A percentile compares a stretch with the other conserved stretches of the same genome.
Evolutionary conservation across 2,113 vertebrate genomes (phyloP).

Genomic region (Forbesichthys papilliferus): DNA sequence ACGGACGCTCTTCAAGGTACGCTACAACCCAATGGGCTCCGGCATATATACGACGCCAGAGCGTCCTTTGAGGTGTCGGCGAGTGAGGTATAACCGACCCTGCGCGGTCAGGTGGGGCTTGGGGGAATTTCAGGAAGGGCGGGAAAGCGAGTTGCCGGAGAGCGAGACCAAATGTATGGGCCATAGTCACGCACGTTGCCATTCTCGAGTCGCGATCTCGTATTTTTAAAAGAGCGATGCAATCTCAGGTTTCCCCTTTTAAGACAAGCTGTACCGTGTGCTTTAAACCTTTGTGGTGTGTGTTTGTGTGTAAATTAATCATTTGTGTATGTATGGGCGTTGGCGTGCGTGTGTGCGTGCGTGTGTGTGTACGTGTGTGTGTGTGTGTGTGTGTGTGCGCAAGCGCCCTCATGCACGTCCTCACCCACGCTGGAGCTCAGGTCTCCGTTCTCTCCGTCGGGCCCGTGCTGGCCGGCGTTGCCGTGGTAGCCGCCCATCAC

Average conservation of each 20-base stretch:
- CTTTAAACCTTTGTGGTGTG: neutral
- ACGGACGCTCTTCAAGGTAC: too few species aligned
- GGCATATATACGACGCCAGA: too few species aligned
- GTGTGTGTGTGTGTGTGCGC: conserved; percentile 12
- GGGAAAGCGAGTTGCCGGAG: too few species aligned
- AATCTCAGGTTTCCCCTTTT: conserved; percentile 14
- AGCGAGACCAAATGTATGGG: too few species aligned
- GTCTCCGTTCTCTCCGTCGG: conserved; percentile 94
- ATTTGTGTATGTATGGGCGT: conserved; percentile 9
- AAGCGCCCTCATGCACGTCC: conserved; percentile 55
- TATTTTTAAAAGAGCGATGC: too few species aligned
- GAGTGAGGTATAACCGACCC: too few species aligned
- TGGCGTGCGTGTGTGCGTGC: neutral
- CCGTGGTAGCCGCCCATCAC: conserved; percentile 97
- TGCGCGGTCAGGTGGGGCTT: too few species aligned
- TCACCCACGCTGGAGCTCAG: conserved; percentile 94
- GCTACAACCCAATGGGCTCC: too few species aligned
- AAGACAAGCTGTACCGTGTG: conserved; percentile 26
- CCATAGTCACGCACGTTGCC: too few species aligned
- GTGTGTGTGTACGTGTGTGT: neutral
- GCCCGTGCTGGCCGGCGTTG: conserved; percentile 91
- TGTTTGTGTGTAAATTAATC: neutral
- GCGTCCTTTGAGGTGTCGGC: too few species aligned
- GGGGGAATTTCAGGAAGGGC: too few species aligned
- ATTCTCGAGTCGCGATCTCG: too few species aligned